Evolutionary conservation across 92 coral and sea anemone species (phyloP).

Genomic region (Porites cylindrica): DNA sequence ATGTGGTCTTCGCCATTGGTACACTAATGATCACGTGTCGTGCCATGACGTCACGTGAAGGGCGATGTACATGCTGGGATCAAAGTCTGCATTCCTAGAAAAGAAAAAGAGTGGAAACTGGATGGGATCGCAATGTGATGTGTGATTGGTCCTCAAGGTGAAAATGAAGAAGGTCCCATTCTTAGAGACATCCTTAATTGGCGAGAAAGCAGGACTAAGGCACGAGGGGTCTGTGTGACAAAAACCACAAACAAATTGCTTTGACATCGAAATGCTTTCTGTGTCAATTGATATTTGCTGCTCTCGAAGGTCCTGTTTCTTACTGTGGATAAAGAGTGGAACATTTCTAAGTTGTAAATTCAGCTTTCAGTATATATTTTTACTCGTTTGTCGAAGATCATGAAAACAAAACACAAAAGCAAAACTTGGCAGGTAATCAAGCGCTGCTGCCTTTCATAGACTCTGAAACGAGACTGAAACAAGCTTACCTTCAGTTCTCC

Average conservation of each 20-base stretch:
- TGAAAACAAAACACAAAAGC: background rate
- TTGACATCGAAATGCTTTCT: background rate
- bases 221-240: background rate
- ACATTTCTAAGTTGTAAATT: background rate
- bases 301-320: background rate
- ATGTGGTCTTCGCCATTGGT: conserved; percentile 57
- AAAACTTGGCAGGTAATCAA: background rate
- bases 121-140: background rate
- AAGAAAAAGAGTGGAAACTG: background rate
- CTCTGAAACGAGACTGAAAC: background rate
- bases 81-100: background rate
- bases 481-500: background rate
- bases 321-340: background rate
- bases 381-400: background rate
- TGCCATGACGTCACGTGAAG: conserved; percentile 30
- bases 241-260: background rate
- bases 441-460: background rate
- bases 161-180: background rate
- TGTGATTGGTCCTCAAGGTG: background rate
- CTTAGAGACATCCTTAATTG: background rate
- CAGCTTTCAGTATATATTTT: conserved; percentile 22
- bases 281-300: background rate
- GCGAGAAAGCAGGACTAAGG: background rate
- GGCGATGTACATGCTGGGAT: background rate
- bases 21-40: conserved; percentile 27